Evolutionary conservation across 2,113 vertebrate species (phyloP), one percentile per base, ranked within the genome.

Genomic region (Brachyhypopomus occidentalis): DNA sequence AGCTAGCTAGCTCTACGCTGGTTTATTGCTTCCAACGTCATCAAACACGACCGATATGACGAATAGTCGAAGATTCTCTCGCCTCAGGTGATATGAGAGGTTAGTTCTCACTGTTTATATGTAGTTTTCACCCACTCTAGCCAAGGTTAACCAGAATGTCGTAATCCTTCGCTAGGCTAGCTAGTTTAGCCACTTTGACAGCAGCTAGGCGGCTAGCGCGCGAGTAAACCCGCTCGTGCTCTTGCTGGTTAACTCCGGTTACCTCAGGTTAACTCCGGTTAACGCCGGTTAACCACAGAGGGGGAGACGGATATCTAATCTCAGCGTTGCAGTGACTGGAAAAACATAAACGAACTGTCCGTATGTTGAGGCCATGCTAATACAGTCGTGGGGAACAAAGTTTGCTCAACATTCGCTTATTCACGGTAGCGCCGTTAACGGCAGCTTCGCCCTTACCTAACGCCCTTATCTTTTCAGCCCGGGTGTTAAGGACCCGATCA

Each of bases 61-160:
- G 76, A 67, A n/a, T 63, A 80, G 72, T 11, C 41, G 20, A 73
- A 58, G 76, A 72, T 38, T 77, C 72, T 79, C 25, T 72, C 80
- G 66, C 79, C 36, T 83, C 77, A 75, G 80, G 77, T 85, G 80
- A 79, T 79, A 82, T 85, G 84, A 79, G 80, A 85, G 84, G 84
- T 85, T 55, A 64, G 66, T 83, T 77, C 27, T 55, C 16, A n/a
- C 38, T 34, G 52, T 52, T 20, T 34, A 1, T 41, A 76, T 2
- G n/a, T n/a, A 5, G 27, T 1, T 3, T 62, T 6, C 19, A 16
- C 12, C 27, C 12, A 5, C n/a, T 23, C 23, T 20, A 25, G 60
- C 0, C 67, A 27, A 16, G 1, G 69, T 1, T 7, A 3, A 30
- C 30, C 30, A 16, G 3, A 64, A 71, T 1, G 41, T 1, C 4